Evolutionary conservation across 2,113 vertebrate genomes (phyloP).

Genomic region (Chaetodon trifascialis): DNA sequence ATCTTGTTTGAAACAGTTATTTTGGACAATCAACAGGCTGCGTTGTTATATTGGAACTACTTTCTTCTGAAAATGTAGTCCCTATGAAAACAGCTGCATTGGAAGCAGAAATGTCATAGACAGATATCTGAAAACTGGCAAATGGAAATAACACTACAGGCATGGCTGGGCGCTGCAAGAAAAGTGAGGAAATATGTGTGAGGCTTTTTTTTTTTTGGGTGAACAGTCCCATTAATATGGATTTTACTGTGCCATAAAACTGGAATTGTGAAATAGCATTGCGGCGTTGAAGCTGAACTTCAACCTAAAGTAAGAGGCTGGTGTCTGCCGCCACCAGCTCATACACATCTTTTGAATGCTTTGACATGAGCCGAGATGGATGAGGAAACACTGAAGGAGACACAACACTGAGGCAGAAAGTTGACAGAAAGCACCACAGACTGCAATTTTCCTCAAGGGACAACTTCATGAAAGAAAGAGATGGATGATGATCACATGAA

Average conservation of each 20-base stretch:
- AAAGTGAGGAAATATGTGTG: too few species aligned
- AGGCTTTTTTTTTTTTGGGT: not conserved
- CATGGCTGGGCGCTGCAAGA: too few species aligned
- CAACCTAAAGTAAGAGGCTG: not conserved
- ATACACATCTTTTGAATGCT: conserved; percentile 16
- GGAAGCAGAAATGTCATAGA: too few species aligned
- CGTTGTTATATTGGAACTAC: too few species aligned
- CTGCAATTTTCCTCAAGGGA: conserved; percentile 29
- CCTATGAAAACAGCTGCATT: too few species aligned
- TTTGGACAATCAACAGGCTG: too few species aligned
- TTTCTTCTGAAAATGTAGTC: too few species aligned
- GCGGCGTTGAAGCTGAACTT: not conserved
- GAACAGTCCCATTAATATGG: not conserved
- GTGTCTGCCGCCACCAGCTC: not conserved
- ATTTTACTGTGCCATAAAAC: not conserved
- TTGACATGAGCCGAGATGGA: conserved; percentile 42
- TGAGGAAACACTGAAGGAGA: conserved; percentile 43
- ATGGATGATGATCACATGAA: conserved; percentile 68
- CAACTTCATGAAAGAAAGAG: conserved; percentile 39
- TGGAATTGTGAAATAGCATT: too few species aligned
- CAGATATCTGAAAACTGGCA: too few species aligned
- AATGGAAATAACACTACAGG: too few species aligned
- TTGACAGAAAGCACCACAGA: conserved; percentile 56
- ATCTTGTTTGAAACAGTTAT: too few species aligned
- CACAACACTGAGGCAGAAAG: conserved; percentile 17